Conservation (phyloP, 1,140 invertebrate species). For the Metaphire vulgaris region DNA sequence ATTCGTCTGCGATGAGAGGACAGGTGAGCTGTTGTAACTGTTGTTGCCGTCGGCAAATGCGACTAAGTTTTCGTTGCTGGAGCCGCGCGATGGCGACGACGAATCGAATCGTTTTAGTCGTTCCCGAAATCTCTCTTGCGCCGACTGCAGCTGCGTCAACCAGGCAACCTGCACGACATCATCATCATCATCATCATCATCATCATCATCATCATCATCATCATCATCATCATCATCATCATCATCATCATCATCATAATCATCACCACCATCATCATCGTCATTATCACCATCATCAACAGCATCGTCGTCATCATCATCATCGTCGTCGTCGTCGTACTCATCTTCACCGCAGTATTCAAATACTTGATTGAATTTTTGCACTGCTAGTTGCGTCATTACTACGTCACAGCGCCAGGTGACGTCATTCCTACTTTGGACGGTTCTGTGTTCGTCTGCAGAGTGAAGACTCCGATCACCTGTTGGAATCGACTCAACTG, state of each 20-base stretch:
- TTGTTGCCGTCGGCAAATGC: neutral
- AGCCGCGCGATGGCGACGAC: neutral
- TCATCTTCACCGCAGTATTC: no score
- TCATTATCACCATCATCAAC: no score
- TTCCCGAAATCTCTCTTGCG: constrained; percentile 52
- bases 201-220: no score
- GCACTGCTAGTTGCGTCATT: no score
- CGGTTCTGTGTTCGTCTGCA: constrained; percentile 56
- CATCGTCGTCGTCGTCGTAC: no score
- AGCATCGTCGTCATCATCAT: no score
- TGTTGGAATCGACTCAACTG: constrained; percentile 60
- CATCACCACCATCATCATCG: no score
- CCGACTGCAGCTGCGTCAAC: constrained; percentile 54
- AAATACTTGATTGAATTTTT: no score
- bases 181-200: no score
- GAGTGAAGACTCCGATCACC: constrained; percentile 57
- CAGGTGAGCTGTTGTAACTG: neutral
- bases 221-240: no score
- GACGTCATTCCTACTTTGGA: constrained; percentile 59
- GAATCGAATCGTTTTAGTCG: neutral
- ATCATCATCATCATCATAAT: no score
- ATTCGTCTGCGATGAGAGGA: neutral
- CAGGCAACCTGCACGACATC: constrained; percentile 53
- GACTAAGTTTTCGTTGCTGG: neutral
- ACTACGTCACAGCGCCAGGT: no score